These are phyloP conservation scores for Mylabris phalerata DNA, from an alignment of 1,140 invertebrate species.

Conservation along the genomic window DNA sequence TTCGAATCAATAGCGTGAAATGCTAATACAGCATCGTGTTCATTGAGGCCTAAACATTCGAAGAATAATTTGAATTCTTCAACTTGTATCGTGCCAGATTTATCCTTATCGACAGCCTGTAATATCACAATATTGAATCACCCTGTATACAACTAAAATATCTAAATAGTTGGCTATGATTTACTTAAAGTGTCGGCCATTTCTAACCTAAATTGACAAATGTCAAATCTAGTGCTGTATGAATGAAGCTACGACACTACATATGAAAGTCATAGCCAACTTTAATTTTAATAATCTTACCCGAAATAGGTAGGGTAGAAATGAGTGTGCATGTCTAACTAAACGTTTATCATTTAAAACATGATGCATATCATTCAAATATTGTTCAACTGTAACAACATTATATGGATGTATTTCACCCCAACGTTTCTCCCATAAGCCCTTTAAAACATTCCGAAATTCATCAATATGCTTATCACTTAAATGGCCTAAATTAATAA, in stretches of 20 bases:
- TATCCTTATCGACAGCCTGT: slow-evolving; percentile 75
- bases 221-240: no score
- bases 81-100: slow-evolving; percentile 67
- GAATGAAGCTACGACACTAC: no score
- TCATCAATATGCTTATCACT: slow-evolving; percentile 54
- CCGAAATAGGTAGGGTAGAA: slow-evolving; percentile 73
- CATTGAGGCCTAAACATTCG: slow-evolving; percentile 63
- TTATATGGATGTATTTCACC: slow-evolving; percentile 75
- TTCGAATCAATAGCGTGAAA: slow-evolving; percentile 73
- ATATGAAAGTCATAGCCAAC: no score
- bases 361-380: slow-evolving; percentile 72
- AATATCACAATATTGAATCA: background rate
- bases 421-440: slow-evolving; percentile 75
- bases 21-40: slow-evolving; percentile 65
- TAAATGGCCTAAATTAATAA: slow-evolving; percentile 65
- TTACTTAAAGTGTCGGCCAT: no score
- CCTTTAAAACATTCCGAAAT: slow-evolving; percentile 59
- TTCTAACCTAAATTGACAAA: no score
- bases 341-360: slow-evolving; percentile 66
- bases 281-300: slow-evolving; percentile 40
- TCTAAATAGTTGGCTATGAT: background rate
- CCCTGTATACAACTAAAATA: background rate
- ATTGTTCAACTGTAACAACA: slow-evolving; percentile 70
- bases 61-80: slow-evolving; percentile 79
- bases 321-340: slow-evolving; percentile 64